A percentile compares a stretch with the other conserved stretches of the same genome.
Evolutionary conservation across 2,113 vertebrate genomes (phyloP).

Genomic region (Neolamprologus devosi): DNA sequence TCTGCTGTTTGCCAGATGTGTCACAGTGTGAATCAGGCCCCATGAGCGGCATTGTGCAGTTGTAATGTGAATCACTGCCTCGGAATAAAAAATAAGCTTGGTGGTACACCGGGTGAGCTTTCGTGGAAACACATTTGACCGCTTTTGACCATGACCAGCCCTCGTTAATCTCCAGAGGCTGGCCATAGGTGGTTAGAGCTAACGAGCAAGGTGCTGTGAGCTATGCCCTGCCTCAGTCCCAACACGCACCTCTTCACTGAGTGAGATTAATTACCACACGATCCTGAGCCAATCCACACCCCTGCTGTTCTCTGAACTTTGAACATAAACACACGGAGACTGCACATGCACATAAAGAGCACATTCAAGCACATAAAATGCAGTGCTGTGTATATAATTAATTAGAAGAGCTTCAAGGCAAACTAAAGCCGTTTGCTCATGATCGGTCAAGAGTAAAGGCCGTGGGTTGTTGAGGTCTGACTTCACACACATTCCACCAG

Average conservation of each 20-base stretch:
- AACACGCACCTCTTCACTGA: slow-evolving; percentile 54
- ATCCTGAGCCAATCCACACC: slow-evolving; percentile 12
- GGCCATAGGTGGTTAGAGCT: slow-evolving; percentile 47
- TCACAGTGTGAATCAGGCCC: slow-evolving; percentile 34
- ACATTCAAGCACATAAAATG: background rate
- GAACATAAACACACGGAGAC: background rate
- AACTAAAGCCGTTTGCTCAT: background rate
- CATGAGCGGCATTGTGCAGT: background rate
- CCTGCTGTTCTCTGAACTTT: background rate
- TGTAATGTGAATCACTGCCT: background rate
- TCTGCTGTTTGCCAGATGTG: slow-evolving; percentile 44
- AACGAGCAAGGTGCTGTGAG: slow-evolving; percentile 54
- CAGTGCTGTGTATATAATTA: slow-evolving; percentile 20
- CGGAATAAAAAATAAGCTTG: background rate
- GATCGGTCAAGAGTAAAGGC: slow-evolving; percentile 18
- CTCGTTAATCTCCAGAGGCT: slow-evolving; percentile 45
- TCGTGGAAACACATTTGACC: slow-evolving; percentile 49
- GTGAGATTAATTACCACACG: slow-evolving; percentile 56
- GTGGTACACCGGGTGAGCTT: slow-evolving; percentile 6
- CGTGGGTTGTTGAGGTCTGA: background rate
- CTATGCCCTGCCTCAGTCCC: slow-evolving; percentile 51
- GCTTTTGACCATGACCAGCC: slow-evolving; percentile 47
- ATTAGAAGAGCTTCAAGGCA: slow-evolving; percentile 15
- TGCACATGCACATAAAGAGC: background rate
- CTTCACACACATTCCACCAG: slow-evolving; percentile 24